Evolutionary conservation across 2,888 invertebrate species (phyloP).

Genomic region (Proisotoma minuta): DNA sequence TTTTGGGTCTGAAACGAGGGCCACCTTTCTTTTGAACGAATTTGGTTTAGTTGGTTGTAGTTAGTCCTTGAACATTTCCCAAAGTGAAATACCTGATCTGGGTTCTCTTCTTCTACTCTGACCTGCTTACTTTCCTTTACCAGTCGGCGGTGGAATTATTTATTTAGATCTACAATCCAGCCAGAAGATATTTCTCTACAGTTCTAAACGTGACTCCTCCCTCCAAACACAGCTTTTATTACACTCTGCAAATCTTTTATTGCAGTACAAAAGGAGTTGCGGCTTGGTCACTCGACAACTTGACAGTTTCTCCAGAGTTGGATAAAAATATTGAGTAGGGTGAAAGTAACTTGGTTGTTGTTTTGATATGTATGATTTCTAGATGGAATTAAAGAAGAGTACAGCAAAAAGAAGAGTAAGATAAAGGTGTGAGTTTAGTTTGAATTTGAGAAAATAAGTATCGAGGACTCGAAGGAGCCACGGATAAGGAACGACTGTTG

Average conservation of each 20-base stretch:
- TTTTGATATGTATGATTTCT: not conserved
- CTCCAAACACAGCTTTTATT: no score
- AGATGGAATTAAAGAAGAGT: not conserved
- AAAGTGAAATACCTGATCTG: not conserved
- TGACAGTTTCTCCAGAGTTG: not conserved
- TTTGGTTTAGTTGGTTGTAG: no score
- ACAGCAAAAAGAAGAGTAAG: not conserved
- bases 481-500: slow-evolving; percentile 43
- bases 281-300: no score
- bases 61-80: slow-evolving; percentile 5
- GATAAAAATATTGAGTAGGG: not conserved
- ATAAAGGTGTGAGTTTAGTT: not conserved
- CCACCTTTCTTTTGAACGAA: no score
- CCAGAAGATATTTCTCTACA: not conserved
- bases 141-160: slow-evolving; percentile 2
- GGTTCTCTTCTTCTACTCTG: not conserved
- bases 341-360: not conserved
- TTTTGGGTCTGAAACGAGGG: no score
- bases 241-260: no score
- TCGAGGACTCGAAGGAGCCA: slow-evolving; percentile 38
- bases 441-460: no score
- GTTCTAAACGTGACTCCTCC: no score
- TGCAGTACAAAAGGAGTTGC: no score
- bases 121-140: not conserved
- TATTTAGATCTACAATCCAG: not conserved